phyloP scores from a whole-genome alignment of 2,888 invertebrate species.

The Hipparchia semele region DNA sequence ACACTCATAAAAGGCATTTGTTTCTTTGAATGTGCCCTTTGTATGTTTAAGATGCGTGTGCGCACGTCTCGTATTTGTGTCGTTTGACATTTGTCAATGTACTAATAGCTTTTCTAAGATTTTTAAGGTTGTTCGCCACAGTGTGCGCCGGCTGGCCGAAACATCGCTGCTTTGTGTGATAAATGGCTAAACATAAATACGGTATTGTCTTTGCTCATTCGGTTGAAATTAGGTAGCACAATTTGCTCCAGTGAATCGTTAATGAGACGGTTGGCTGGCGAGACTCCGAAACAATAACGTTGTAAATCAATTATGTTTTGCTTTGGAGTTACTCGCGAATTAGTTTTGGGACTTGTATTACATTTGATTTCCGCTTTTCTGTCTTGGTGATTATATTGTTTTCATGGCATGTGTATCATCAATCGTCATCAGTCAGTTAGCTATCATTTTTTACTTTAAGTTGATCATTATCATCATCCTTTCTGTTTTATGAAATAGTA shows the following conservation, averaged over 20 bases:
- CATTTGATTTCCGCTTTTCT: neutral
- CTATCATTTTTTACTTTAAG: no score
- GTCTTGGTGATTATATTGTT: neutral
- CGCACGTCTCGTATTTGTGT: constrained; percentile 63
- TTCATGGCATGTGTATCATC: neutral
- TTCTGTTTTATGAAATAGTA: no score
- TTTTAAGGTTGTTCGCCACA: constrained; percentile 64
- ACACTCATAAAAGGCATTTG: constrained; percentile 73
- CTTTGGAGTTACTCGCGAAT: constrained; percentile 13
- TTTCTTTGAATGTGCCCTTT: constrained; percentile 64
- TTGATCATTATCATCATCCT: no score
- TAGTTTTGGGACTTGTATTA: constrained; percentile 1
- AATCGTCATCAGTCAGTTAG: neutral
- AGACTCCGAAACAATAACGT: constrained; percentile 64
- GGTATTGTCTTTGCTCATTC: constrained; percentile 76
- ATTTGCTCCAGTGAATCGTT: constrained; percentile 78
- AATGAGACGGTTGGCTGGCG: constrained; percentile 66
- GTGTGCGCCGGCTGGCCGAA: constrained; percentile 63
- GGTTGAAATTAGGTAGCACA: constrained; percentile 81
- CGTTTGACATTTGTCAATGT: constrained; percentile 60
- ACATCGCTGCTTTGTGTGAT: constrained; percentile 78
- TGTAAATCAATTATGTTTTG: constrained; percentile 68
- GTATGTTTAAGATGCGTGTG: constrained; percentile 59
- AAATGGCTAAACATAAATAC: constrained; percentile 81
- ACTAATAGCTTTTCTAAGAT: constrained; percentile 71